Evolutionary conservation across 2,113 vertebrate genomes (phyloP).

Genomic region (Varanus salvator): DNA sequence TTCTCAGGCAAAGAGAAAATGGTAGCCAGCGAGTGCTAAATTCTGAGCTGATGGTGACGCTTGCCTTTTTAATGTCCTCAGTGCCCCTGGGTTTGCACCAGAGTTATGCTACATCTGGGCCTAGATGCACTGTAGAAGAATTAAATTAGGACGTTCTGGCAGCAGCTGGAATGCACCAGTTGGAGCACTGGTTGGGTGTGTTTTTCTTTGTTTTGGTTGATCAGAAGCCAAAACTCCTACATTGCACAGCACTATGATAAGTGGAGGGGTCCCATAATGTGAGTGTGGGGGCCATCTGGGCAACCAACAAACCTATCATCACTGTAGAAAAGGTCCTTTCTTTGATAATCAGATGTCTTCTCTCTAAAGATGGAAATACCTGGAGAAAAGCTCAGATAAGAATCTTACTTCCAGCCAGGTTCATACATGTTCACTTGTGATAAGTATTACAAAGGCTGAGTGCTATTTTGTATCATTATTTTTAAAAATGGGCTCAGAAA

Average conservation of each 20-base stretch:
- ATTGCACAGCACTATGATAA: background rate
- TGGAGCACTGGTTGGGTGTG: background rate
- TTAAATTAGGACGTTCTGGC: background rate
- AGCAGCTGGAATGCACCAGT: background rate
- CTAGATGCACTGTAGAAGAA: background rate
- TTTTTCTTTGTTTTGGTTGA: no score
- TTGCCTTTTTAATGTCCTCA: background rate
- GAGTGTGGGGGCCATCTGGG: background rate
- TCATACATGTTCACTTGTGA: slow-evolving; percentile 17
- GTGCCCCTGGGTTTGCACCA: background rate
- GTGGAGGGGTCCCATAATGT: background rate
- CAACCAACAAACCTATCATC: background rate
- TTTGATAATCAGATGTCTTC: background rate
- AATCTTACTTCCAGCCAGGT: background rate
- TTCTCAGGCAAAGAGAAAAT: background rate
- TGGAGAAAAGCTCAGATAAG: background rate
- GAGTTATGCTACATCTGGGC: background rate
- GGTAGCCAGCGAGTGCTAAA: background rate
- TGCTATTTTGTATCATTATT: background rate
- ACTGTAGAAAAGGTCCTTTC: background rate
- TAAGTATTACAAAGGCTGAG: background rate
- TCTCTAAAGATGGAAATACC: background rate
- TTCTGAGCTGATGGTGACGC: background rate
- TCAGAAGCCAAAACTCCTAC: background rate
- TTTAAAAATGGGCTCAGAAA: slow-evolving; percentile 2